Evolutionary conservation across 2,113 vertebrate species (phyloP).

Genomic region (Neotoma lepida): DNA sequence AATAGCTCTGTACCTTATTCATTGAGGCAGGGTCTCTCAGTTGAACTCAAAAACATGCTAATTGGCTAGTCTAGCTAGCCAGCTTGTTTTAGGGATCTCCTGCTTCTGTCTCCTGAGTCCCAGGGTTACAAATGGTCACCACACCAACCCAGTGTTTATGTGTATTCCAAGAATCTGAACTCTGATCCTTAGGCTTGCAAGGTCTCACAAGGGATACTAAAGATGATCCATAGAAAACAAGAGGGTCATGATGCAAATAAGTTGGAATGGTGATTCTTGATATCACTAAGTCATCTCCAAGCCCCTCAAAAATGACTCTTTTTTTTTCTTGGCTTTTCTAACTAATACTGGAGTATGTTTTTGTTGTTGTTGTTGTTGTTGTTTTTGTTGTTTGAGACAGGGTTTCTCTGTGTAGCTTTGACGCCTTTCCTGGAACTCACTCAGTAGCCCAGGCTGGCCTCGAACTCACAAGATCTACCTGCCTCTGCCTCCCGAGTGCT

Average conservation of each 20-base stretch:
- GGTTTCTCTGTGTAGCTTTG: too few relatives aligned
- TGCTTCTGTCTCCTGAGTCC: background rate
- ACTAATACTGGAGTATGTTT: background rate
- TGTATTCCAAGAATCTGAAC: background rate
- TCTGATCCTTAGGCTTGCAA: background rate
- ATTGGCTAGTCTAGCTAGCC: too few relatives aligned
- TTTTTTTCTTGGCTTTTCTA: conserved; percentile 1
- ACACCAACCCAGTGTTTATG: too few relatives aligned
- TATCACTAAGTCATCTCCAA: background rate
- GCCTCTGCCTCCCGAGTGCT: too few relatives aligned
- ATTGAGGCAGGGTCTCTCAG: background rate
- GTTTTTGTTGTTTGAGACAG: too few relatives aligned
- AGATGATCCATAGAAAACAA: background rate
- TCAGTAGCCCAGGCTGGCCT: too few relatives aligned
- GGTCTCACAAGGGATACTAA: background rate
- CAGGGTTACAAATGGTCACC: background rate
- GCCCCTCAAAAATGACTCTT: background rate
- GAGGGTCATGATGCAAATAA: background rate
- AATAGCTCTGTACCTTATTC: background rate
- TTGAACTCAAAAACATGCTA: background rate
- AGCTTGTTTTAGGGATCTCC: background rate
- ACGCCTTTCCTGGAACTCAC: too few relatives aligned
- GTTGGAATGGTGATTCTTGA: background rate
- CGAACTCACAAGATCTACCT: too few relatives aligned
- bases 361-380: too few relatives aligned